Base-by-base conservation (phyloP, 2,797 vertebrate genomes). In the Oceanodroma leucorhoa region DNA sequence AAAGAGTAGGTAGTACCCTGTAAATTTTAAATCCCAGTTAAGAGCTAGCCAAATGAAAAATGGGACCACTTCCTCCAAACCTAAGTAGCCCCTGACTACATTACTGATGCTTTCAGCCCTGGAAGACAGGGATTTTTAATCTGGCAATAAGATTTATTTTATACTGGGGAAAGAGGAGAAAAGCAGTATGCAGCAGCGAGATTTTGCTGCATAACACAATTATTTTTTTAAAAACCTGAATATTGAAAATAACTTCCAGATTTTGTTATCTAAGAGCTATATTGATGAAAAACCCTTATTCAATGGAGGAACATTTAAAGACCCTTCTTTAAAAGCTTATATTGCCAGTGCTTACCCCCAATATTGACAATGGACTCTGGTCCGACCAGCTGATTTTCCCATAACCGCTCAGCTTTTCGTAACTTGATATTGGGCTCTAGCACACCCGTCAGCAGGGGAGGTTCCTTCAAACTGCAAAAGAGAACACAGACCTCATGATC, bases 301-400 rank as follows among this genome's bases (percentile, higher is more conserved):
- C 50, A 40, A 40, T 4, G 21, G 18, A 88, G 60, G 10, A 85
- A 62, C 2, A 4, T 29, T 73, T 58, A 36, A 66, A 83, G 43
- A 64, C 8, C 5, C 12, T 69, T 89, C 29, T 70, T 88, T 34
- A 83, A 70, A 64, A 85, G n/a, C 12, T 81, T 53, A 9, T 65
- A 78, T 32, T 50, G 15, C 8, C 46, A 92, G 73, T 92, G 96
- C 98, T 98, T 97, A 99, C 98, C 98, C 66, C 98, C 99, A 21
- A 99, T 98, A 97, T 98, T 98, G 91, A 96, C 97, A 94, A 99
- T 97, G 75, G 99, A 99, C 95, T 99, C 99, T 5, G 99, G 99
- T 40, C 99, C 99, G 4, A 97, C 19, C 75, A 99, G 94, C 57
- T 98, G 98, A 89, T 99, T 98, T 89, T 99, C 99, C 96, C 98